phyloP scores from a whole-genome alignment of 2,797 vertebrate species.

The Aratinga solstitialis region DNA sequence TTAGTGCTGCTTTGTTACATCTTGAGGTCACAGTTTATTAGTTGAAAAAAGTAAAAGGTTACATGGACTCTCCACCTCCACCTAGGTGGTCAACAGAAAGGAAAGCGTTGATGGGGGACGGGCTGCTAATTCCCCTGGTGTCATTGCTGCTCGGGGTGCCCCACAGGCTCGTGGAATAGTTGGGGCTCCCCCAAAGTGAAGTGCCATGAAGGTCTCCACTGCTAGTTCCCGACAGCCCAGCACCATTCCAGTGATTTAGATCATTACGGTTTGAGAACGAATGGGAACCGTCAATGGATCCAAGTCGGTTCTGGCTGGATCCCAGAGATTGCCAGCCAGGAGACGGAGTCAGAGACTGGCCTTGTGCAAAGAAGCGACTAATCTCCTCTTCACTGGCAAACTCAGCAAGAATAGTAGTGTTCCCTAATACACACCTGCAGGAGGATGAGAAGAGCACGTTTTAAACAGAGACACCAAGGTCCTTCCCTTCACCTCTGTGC shows the following conservation, averaged over 20 bases:
- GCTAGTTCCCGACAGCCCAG: conserved; percentile 85
- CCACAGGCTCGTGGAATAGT: conserved; percentile 98
- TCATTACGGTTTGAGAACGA: conserved; percentile 91
- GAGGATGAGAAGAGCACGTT: background rate
- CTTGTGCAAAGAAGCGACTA: conserved; percentile 99
- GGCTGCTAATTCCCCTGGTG: conserved; percentile 89
- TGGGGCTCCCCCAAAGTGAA: conserved; percentile 94
- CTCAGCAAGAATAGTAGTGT: conserved; percentile 99
- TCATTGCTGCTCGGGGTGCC: conserved; percentile 86
- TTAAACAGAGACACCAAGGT: background rate
- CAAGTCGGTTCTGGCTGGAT: conserved; percentile 91
- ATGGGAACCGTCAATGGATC: conserved; percentile 89
- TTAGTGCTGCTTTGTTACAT: conserved; percentile 87
- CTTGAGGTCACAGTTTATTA: conserved; percentile 85
- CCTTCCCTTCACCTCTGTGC: background rate
- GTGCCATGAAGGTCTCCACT: conserved; percentile 92
- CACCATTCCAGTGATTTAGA: conserved; percentile 94
- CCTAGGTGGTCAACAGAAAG: conserved; percentile 97
- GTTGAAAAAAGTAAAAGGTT: conserved; percentile 76
- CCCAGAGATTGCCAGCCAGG: conserved; percentile 93
- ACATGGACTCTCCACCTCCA: conserved; percentile 94
- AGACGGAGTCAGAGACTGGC: conserved; percentile 95
- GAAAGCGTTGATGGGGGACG: conserved; percentile 92
- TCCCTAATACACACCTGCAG: conserved; percentile 97
- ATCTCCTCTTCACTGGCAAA: conserved; percentile 99